phyloP scores from a whole-genome alignment of 2,888 invertebrate species.

The Agapetus fuscipes region DNA sequence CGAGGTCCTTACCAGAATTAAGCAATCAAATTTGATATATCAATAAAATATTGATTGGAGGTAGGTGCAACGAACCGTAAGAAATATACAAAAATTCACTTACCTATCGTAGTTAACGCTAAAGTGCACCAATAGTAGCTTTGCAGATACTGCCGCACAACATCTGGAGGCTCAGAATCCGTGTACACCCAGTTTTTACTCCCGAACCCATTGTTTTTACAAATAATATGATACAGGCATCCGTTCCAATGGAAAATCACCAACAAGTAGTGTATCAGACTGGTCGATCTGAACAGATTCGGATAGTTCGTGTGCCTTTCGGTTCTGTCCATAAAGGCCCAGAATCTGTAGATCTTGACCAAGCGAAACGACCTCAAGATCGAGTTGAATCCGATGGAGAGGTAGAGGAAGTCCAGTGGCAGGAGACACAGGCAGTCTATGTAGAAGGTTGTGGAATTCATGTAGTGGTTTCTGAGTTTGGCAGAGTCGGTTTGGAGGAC shows the following conservation, averaged over 20 bases:
- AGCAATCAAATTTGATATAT: too few relatives aligned
- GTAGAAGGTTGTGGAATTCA: slow-evolving; percentile 96
- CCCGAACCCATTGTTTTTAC: slow-evolving; percentile 91
- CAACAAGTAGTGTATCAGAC: slow-evolving; percentile 90
- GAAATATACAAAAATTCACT: too few relatives aligned
- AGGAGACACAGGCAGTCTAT: slow-evolving; percentile 96
- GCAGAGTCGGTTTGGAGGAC: slow-evolving; percentile 92
- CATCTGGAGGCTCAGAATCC: slow-evolving; percentile 77
- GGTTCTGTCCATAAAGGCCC: slow-evolving; percentile 97
- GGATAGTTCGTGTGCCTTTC: slow-evolving; percentile 99
- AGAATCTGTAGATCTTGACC: slow-evolving; percentile 95
- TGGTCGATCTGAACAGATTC: slow-evolving; percentile 87
- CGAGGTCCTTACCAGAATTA: too few relatives aligned
- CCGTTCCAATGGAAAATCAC: slow-evolving; percentile 99
- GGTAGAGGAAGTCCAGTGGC: slow-evolving; percentile 95
- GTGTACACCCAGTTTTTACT: slow-evolving; percentile 88
- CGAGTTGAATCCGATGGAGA: slow-evolving; percentile 95
- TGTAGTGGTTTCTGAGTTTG: slow-evolving; percentile 91
- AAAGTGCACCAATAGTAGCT: slow-evolving; percentile 98
- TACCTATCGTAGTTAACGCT: slow-evolving; percentile 89
- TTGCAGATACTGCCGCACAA: slow-evolving; percentile 91
- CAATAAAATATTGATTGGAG: too few relatives aligned
- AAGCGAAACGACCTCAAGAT: slow-evolving; percentile 91
- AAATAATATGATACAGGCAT: slow-evolving; percentile 94
- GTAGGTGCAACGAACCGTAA: too few relatives aligned